Evolutionary conservation across 2,113 vertebrate genomes (phyloP), one percentile per base, ranked within the genome.

Genomic region (Limnothrissa miodon): DNA sequence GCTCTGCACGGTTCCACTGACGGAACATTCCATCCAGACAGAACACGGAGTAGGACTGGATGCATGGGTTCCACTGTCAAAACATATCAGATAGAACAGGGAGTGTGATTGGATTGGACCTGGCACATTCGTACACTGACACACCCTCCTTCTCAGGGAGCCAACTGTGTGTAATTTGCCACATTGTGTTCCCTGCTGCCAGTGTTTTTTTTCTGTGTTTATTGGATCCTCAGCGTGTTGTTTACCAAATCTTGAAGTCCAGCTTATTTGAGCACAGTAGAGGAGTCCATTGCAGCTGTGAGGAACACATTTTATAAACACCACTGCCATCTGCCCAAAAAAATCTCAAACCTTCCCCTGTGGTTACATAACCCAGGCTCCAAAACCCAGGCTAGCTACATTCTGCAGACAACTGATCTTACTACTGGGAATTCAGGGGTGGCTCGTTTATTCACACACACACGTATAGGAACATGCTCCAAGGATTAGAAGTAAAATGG

Each of bases 311-410:
- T n/a, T n/a, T 86, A 74, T 82, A 84, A 85, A 85, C 86, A 70
- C 51, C 23, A 53, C 51, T 19, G 3, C 51, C 42, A 42, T 23
- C 19, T 56, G 78, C 83, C 80, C 80, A 42, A 79, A 86, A n/a
- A 85, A 39, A 74, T 74, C 29, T 74, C 78, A 25, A 80, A 42
- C 80, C 82, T 29, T 53, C 44, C 59, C 59, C 23, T 1, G 66
- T 39, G 79, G 66, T 90, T 90, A 85, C 84, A 56, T 88, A 88
- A 90, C 85, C 6, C 44, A 21, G 39, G 62, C 82, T 85, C 25
- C 80, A 82, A 23, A 81, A 80, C 62, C 66, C 66, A 66, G 42
- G 83, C 45, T 62, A 53, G 62, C 45, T 82, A 59, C 78, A 79
- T 79, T 33, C 79, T 74, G 8, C 62, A 59, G 79, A 79, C 80